phyloP scores from a whole-genome alignment of 2,888 invertebrate species.

The Cremastinae sp. region DNA sequence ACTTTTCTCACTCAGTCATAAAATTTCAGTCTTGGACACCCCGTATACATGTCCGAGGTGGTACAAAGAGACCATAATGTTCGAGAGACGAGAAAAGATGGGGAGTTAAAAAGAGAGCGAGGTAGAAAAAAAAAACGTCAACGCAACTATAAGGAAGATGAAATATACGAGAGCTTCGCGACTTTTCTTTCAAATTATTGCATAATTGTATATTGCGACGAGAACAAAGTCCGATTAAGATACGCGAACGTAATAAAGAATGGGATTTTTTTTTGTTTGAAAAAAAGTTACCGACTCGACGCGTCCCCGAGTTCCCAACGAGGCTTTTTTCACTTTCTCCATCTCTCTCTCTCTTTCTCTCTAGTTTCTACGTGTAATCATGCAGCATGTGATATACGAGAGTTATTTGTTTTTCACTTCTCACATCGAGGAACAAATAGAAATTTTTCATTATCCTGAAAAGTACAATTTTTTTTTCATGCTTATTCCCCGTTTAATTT shows the following conservation, averaged over 20 bases:
- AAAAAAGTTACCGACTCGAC: slow-evolving; percentile 31
- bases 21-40: background rate
- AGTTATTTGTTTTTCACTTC: slow-evolving; percentile 14
- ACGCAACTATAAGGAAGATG: slow-evolving; percentile 59
- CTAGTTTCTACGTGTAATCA: slow-evolving; percentile 22
- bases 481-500: slow-evolving; percentile 30
- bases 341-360: background rate
- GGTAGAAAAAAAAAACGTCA: slow-evolving; percentile 42
- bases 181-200: slow-evolving; percentile 75
- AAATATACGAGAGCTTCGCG: slow-evolving; percentile 65
- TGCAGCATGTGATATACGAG: slow-evolving; percentile 47
- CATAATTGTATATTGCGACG: slow-evolving; percentile 75
- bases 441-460: slow-evolving; percentile 45
- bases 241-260: slow-evolving; percentile 73
- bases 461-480: slow-evolving; percentile 13
- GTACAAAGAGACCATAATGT: slow-evolving; percentile 11
- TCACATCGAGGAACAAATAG: slow-evolving; percentile 9
- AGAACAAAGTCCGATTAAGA: slow-evolving; percentile 71
- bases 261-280: slow-evolving; percentile 70
- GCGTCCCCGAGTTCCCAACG: slow-evolving; percentile 23
- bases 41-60: background rate
- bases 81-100: slow-evolving; percentile 29
- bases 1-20: too few relatives aligned
- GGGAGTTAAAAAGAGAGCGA: slow-evolving; percentile 50
- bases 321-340: slow-evolving; percentile 22